Conservation (phyloP, 1,140 invertebrate species). For the Leptinotarsa undecemlineata region DNA sequence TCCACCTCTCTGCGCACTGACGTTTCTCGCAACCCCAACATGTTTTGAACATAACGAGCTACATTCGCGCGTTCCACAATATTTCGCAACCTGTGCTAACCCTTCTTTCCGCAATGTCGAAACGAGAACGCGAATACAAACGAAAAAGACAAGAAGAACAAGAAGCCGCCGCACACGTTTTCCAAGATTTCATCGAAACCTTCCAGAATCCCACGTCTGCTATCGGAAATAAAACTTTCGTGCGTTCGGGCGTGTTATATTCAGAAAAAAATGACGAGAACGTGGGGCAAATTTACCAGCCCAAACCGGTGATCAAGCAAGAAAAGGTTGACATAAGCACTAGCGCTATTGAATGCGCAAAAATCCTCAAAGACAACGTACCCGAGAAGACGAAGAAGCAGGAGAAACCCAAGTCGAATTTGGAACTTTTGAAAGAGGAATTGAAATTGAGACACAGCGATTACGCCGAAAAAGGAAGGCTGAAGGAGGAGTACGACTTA, state of each 20-base stretch:
- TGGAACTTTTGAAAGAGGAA: slow-evolving; percentile 54
- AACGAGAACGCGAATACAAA: slow-evolving; percentile 32
- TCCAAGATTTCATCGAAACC: slow-evolving; percentile 52
- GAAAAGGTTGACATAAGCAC: slow-evolving; percentile 57
- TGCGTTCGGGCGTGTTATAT: slow-evolving; percentile 49
- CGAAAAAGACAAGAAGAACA: slow-evolving; percentile 74
- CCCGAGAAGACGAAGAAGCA: slow-evolving; percentile 56
- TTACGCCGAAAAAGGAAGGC: slow-evolving; percentile 31
- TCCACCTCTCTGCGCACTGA: background rate
- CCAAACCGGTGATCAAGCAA: slow-evolving; percentile 42
- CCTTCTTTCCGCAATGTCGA: background rate
- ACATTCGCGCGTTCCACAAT: background rate
- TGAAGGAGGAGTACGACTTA: slow-evolving; percentile 27
- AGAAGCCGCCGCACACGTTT: slow-evolving; percentile 75
- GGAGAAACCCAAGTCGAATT: slow-evolving; percentile 49
- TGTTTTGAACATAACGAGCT: background rate
- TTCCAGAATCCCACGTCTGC: slow-evolving; percentile 46
- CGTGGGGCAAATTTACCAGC: slow-evolving; percentile 46
- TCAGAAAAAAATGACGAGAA: slow-evolving; percentile 35
- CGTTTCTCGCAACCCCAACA: background rate
- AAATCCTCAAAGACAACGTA: slow-evolving; percentile 46
- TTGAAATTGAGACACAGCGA: slow-evolving; percentile 46
- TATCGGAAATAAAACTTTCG: slow-evolving; percentile 44
- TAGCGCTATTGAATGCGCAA: slow-evolving; percentile 57
- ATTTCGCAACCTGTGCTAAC: background rate